Evolutionary conservation across 2,888 invertebrate genomes (phyloP).

Genomic region (Synergus japonicus): DNA sequence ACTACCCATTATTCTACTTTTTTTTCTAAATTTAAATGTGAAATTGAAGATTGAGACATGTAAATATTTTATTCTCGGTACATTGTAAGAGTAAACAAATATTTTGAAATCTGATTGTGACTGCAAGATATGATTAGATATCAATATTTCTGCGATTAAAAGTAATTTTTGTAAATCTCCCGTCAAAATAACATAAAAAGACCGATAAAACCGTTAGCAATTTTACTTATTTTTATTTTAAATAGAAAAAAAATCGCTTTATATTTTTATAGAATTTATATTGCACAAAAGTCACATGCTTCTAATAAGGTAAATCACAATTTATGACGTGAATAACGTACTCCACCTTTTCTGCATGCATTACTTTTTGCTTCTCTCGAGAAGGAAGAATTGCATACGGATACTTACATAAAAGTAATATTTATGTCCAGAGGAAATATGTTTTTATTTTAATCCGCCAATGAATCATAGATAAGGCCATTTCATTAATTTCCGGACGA

Average conservation of each 20-base stretch:
- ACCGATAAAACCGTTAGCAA: not conserved
- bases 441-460: not conserved
- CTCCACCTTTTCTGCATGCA: not conserved
- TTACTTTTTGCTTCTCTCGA: not conserved
- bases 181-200: not conserved
- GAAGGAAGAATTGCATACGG: not conserved
- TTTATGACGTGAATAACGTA: not conserved
- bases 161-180: not conserved
- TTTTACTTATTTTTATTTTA: not conserved
- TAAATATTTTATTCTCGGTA: not conserved
- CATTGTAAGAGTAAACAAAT: not conserved
- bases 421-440: not conserved
- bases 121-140: not conserved
- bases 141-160: not conserved
- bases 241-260: too few species aligned
- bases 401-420: not conserved
- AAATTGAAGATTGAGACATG: not conserved
- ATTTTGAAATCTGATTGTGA: not conserved
- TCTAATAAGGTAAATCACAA: not conserved
- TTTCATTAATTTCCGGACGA: not conserved
- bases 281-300: not conserved
- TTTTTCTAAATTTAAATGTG: not conserved
- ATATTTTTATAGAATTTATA: too few species aligned
- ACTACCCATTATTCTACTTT: too few species aligned
- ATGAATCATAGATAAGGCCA: not conserved